Evolutionary conservation across 2,113 vertebrate species (phyloP).

Genomic region (Cyanoramphus novaezelandiae): DNA sequence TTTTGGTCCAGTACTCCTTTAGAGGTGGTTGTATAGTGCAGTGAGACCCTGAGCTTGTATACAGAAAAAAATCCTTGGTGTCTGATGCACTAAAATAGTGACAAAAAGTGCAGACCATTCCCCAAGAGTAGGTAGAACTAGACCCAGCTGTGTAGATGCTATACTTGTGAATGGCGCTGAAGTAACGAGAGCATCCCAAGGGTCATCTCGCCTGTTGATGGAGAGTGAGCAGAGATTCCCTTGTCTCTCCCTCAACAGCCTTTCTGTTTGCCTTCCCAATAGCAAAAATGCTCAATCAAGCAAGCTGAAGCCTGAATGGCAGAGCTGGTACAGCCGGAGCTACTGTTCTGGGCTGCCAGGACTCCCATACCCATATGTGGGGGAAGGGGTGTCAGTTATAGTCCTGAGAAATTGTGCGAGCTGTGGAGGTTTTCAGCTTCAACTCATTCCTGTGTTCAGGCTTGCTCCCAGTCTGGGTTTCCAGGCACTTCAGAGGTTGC

Average conservation of each 20-base stretch:
- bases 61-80: not conserved
- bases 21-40: not conserved
- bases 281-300: not conserved
- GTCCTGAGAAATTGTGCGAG: not conserved
- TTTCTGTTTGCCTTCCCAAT: slow-evolving; percentile 11
- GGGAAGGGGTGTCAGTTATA: not conserved
- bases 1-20: not conserved
- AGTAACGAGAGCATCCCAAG: not conserved
- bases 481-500: not conserved
- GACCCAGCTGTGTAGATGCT: not conserved
- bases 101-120: not conserved
- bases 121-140: not conserved
- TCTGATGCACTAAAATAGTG: not conserved
- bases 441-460: not conserved
- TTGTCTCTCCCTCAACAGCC: not conserved
- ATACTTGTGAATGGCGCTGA: fast-evolving
- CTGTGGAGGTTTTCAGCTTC: not conserved
- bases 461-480: not conserved
- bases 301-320: not conserved
- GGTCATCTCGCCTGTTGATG: not conserved
- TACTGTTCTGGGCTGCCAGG: not conserved
- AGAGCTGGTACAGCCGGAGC: not conserved
- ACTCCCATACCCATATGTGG: fast-evolving
- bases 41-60: not conserved
- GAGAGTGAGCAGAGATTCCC: not conserved